Conservation (phyloP, 2,888 invertebrate species). For the Stenotaenia linearis region DNA sequence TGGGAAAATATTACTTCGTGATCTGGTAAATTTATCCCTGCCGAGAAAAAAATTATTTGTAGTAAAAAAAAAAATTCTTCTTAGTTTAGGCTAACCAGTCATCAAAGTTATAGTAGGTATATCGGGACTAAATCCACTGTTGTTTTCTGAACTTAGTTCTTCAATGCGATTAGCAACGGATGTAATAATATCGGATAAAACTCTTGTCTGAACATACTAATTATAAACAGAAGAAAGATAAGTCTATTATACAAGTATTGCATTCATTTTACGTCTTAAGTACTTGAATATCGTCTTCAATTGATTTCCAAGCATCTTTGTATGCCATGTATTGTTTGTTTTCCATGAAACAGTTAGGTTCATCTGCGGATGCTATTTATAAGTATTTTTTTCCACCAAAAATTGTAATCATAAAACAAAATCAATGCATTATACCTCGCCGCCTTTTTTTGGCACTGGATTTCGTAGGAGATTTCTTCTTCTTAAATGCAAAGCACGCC, state of each 20-base stretch:
- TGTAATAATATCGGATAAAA: neutral
- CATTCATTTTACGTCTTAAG: neutral
- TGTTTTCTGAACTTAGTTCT: neutral
- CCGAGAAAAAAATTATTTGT: too few species aligned
- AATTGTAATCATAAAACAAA: too few species aligned
- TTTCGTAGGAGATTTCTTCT: neutral
- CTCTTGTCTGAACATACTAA: neutral
- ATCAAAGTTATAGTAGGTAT: neutral
- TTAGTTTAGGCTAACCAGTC: neutral
- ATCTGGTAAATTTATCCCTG: neutral
- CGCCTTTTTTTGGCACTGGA: neutral
- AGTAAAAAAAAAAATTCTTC: neutral
- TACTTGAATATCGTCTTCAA: neutral
- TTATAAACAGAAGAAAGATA: neutral
- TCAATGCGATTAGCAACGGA: neutral
- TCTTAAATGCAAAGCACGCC: neutral
- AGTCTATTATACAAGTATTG: neutral
- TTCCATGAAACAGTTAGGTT: neutral
- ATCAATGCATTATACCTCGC: neutral
- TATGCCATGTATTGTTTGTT: neutral
- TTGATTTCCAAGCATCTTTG: neutral
- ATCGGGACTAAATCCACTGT: neutral
- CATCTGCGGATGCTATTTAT: neutral
- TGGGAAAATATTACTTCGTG: neutral
- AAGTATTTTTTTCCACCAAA: too few species aligned